Evolutionary conservation across 1,140 invertebrate species (phyloP), one percentile per base, ranked within the genome.

Genomic region (Pogonomyrmex barbatus): DNA sequence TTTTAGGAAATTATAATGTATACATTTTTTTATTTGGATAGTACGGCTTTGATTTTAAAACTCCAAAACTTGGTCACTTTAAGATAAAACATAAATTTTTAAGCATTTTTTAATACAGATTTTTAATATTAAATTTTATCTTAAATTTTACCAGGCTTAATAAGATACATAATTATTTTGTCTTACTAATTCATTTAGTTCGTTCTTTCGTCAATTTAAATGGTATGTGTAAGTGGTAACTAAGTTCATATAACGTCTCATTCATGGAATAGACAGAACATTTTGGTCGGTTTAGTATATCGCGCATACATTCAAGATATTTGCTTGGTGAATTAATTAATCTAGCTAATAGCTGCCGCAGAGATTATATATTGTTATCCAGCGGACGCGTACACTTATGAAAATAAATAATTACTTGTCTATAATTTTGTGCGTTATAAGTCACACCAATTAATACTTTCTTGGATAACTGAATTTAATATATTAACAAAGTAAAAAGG

Each of bases 301-400:
- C 50, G 68, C 17, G 50, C 50, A 36, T 30, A 52, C 14, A 9
- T 71, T 75, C 54, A 54, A 75, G 24, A 75, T 75, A 75, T 75
- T 58, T 75, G 54, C 71, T 45, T 75, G 5, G 36, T 56, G 24
- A 75, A 75, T 75, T 75, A 75, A 75, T 75, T 60, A 75, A 75
- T 75, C 5, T 45, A 17, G 39, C 58, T 75, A 75, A 75, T 58
- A 75, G 36, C 71, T 45, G 54, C 39, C 12, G n/a, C n/a, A 36
- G 71, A 75, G 54, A 75, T 75, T 75, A 75, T 36, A 73, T 12
- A 36, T 2, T 45, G 39, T 12, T 60, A 30, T 75, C 12, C 54
- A 75, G 12, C 14, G 17, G 24, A 24, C 39, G 54, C 39, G 2
- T 58, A 42, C 54, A 10, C n/a, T 58, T 54, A 30, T 75, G 52